These are phyloP conservation scores for Cephus rjabovi DNA, from an alignment of 2,888 invertebrate species.

Conservation along the genomic window DNA sequence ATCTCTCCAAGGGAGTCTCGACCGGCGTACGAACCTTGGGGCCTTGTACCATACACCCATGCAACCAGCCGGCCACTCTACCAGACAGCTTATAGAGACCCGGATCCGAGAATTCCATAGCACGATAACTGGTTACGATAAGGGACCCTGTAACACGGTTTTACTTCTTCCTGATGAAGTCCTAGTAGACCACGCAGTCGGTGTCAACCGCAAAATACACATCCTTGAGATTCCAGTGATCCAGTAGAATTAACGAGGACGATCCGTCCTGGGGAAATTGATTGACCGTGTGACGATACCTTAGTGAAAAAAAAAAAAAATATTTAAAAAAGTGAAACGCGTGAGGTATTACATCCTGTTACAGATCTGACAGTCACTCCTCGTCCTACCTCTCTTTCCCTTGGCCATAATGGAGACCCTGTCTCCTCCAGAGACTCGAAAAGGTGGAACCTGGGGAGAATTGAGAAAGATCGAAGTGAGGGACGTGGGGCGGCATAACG, in stretches of 20 bases:
- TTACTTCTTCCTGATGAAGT: neutral
- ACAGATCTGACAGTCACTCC: too few relatives aligned
- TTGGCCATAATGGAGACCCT: too few relatives aligned
- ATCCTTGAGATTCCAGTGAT: too few relatives aligned
- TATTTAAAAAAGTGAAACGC: too few relatives aligned
- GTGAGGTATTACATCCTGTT: too few relatives aligned
- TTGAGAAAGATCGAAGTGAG: conserved; percentile 3
- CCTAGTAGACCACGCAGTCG: too few relatives aligned
- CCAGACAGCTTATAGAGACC: conserved; percentile 15
- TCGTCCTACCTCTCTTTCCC: too few relatives aligned
- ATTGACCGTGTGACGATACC: too few relatives aligned
- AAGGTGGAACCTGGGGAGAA: neutral
- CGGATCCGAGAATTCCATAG: conserved; percentile 30
- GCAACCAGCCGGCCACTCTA: too few relatives aligned
- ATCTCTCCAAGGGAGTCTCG: conserved; percentile 20
- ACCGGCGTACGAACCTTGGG: neutral
- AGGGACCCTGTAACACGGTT: conserved; percentile 10
- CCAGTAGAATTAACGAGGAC: conserved; percentile 2
- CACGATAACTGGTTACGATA: conserved; percentile 37
- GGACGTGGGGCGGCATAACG: conserved; percentile 42
- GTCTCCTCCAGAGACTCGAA: neutral
- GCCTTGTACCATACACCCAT: neutral
- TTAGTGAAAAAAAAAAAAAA: too few relatives aligned
- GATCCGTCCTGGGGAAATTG: conserved; percentile 16
- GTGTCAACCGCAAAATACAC: too few relatives aligned